A percentile compares a stretch with the other conserved stretches of the same genome.
phyloP scores from a whole-genome alignment of 1,140 invertebrate genomes.

The Eumaeus atala region DNA sequence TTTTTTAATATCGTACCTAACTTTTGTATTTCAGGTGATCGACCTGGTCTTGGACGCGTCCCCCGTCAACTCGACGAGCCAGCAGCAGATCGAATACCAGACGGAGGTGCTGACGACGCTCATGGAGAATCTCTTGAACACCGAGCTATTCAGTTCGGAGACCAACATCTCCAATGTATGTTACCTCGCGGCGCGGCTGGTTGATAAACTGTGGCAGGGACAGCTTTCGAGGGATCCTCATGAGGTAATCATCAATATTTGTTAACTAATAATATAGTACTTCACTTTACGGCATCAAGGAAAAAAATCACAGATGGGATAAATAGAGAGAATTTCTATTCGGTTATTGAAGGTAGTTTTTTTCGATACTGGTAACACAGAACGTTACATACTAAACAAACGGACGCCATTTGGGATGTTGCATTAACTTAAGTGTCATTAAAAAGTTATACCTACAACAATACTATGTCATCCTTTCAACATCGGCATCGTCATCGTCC shows the following conservation, averaged over 20 bases:
- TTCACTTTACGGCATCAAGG: neutral
- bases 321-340: no score
- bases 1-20: no score
- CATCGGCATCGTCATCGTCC: no score
- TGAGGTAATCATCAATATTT: constrained; percentile 82
- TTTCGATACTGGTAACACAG: no score
- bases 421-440: no score
- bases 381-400: no score
- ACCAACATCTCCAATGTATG: constrained; percentile 94
- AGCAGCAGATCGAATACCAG: constrained; percentile 91
- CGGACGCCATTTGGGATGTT: no score
- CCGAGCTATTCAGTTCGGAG: constrained; percentile 88
- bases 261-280: neutral
- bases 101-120: constrained; percentile 93
- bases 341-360: no score
- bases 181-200: constrained; percentile 92
- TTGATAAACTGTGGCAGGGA: constrained; percentile 98
- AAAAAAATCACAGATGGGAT: neutral
- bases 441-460: no score
- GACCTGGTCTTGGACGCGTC: constrained; percentile 92
- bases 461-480: no score
- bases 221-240: constrained; percentile 91
- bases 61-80: constrained; percentile 84
- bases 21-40: constrained; percentile 76
- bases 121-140: constrained; percentile 95